Conservation (phyloP, 2,113 vertebrate genomes). For the Oreocharis arfaki region DNA sequence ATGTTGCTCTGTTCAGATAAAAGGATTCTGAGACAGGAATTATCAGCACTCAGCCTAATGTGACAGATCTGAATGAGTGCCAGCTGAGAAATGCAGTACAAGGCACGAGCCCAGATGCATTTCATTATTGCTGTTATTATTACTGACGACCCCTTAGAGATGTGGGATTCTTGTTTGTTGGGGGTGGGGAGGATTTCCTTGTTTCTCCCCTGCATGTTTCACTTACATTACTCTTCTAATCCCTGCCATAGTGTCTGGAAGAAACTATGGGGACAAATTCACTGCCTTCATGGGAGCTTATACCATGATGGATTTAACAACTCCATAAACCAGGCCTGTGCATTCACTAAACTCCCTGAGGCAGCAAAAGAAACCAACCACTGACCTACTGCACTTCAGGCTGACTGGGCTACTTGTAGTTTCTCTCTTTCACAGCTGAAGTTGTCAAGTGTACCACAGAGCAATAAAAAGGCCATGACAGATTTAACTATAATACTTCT, state of each 20-base stretch:
- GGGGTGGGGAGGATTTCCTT: neutral
- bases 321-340: neutral
- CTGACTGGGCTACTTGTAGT: neutral
- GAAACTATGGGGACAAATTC: neutral
- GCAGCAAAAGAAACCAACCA: neutral
- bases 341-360: neutral
- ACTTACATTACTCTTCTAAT: constrained; percentile 4
- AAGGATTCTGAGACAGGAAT: constrained; percentile 69
- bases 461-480: constrained; percentile 55
- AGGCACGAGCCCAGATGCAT: constrained; percentile 66
- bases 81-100: constrained; percentile 62
- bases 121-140: constrained; percentile 69
- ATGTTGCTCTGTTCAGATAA: constrained; percentile 62
- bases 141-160: constrained; percentile 67
- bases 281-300: neutral
- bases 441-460: constrained; percentile 50
- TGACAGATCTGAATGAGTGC: constrained; percentile 69
- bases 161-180: neutral
- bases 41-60: constrained; percentile 59
- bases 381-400: neutral
- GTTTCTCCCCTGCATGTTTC: neutral
- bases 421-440: constrained; percentile 6
- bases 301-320: neutral
- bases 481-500: constrained; percentile 54
- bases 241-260: neutral